These are phyloP conservation scores for Trissolcus basalis DNA, from an alignment of 1,140 invertebrate genomes.

Conservation along the genomic window DNA sequence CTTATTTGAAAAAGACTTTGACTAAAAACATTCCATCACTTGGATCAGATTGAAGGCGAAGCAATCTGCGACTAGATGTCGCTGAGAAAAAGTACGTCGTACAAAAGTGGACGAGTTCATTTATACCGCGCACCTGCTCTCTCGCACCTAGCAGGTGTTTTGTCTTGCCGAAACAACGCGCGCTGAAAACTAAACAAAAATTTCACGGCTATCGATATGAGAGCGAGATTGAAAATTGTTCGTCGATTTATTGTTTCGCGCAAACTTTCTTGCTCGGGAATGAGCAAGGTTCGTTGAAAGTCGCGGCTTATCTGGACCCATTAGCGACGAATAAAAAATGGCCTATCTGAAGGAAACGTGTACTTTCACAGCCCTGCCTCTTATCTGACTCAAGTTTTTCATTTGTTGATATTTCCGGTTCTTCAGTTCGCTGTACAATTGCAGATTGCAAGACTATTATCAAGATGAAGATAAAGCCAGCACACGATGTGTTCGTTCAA, in stretches of 20 bases:
- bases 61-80: no score
- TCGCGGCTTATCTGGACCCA: constrained; percentile 46
- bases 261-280: constrained; percentile 16
- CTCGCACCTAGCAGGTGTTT: no score
- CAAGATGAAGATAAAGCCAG: constrained; percentile 39
- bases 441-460: constrained; percentile 38
- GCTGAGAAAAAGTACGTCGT: no score
- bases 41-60: no score
- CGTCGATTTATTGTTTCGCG: not conserved
- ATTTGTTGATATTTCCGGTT: constrained; percentile 48
- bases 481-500: constrained; percentile 10
- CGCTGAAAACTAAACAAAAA: no score
- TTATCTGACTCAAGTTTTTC: constrained; percentile 53
- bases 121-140: no score
- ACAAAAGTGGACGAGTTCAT: no score
- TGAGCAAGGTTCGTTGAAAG: constrained; percentile 26
- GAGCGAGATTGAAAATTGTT: not conserved
- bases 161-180: no score
- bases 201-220: no score
- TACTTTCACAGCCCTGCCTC: constrained; percentile 29
- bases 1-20: no score
- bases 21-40: no score
- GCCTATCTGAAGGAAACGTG: constrained; percentile 44
- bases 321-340: constrained; percentile 45
- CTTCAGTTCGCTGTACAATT: constrained; percentile 38